Percentiles rank a stretch among this genome's conserved stretches.
Conservation (phyloP, 2,888 invertebrate species). For the Helleia helle region DNA sequence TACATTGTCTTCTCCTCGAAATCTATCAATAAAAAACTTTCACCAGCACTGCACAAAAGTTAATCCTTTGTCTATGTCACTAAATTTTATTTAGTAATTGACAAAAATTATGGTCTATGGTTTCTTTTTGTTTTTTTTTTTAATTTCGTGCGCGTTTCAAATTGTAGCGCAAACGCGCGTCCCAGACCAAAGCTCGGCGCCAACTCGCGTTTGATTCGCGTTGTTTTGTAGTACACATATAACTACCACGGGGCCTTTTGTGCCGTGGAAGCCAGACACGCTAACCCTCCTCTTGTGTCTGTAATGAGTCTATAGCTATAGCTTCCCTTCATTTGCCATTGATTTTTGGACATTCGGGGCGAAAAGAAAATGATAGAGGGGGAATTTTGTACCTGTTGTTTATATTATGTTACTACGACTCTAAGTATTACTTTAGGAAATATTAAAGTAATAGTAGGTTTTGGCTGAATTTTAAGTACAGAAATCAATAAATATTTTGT, state of each 20-base stretch:
- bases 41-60: constrained; percentile 33
- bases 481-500: too few species aligned
- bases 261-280: constrained; percentile 55
- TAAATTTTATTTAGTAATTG: constrained; percentile 7
- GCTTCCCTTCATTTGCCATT: constrained; percentile 32
- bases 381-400: not conserved
- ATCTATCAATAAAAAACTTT: constrained; percentile 54
- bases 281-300: constrained; percentile 46
- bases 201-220: constrained; percentile 54
- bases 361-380: constrained; percentile 4
- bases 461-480: too few species aligned
- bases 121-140: constrained; percentile 18
- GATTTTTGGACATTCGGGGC: constrained; percentile 27
- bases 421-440: too few species aligned
- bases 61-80: constrained; percentile 34
- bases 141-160: constrained; percentile 31
- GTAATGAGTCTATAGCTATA: constrained; percentile 38
- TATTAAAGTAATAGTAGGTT: too few species aligned
- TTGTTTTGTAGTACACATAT: constrained; percentile 38
- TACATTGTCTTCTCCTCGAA: constrained; percentile 57
- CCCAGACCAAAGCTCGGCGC: constrained; percentile 58
- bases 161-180: constrained; percentile 55
- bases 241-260: constrained; percentile 58
- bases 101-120: constrained; percentile 15
- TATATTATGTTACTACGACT: too few species aligned